Conservation (phyloP, 2,888 invertebrate genomes). For the Tenodera sinensis region DNA sequence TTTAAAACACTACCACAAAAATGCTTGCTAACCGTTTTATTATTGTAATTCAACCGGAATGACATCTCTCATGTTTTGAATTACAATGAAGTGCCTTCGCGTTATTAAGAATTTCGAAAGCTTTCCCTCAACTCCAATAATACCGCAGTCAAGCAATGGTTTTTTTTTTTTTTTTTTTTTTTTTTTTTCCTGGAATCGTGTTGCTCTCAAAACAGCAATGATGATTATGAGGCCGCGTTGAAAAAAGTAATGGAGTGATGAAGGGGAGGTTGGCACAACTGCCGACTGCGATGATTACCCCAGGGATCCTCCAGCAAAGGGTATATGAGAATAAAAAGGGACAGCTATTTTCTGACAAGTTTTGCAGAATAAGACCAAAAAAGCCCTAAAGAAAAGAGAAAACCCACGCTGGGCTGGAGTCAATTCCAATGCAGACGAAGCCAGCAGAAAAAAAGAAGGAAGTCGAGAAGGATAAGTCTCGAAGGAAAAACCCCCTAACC, state of each 20-base stretch:
- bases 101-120: neutral
- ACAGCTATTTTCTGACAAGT: neutral
- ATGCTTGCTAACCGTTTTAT: no score
- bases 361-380: neutral
- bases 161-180: no score
- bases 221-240: neutral
- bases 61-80: neutral
- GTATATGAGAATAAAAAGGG: neutral
- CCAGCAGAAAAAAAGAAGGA: neutral
- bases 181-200: neutral
- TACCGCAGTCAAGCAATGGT: neutral
- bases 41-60: no score
- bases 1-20: no score
- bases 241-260: neutral
- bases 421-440: constrained; percentile 12
- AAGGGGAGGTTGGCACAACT: neutral
- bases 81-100: neutral
- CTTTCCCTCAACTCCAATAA: neutral
- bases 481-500: constrained; percentile 3
- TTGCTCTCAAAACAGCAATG: neutral
- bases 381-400: neutral
- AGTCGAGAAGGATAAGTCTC: neutral
- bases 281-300: constrained; percentile 7
- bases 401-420: neutral
- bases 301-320: neutral